Evolutionary conservation across 64 coral and sea anemone species (phyloP).

Genomic region (Stylophora pistillata): DNA sequence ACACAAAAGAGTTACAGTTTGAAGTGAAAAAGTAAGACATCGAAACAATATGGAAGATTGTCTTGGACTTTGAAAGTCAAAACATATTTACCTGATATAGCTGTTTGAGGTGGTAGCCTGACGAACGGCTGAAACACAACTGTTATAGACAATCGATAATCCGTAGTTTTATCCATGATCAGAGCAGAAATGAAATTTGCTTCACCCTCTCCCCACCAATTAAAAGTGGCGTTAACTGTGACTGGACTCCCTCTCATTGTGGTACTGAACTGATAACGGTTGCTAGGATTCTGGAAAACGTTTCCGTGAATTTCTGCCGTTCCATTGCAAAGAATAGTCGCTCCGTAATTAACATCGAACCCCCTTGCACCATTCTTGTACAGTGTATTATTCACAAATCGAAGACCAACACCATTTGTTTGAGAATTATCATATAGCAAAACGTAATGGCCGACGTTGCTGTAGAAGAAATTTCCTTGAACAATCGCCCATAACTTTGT

Average conservation of each 20-base stretch:
- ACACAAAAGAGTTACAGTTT: no score
- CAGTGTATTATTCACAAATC: constrained; percentile 53
- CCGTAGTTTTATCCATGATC: constrained; percentile 21
- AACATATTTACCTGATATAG: constrained; percentile 51
- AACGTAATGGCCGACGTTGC: constrained; percentile 55
- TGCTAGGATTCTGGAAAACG: constrained; percentile 65
- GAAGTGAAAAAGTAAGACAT: no score
- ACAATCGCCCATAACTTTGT: neutral
- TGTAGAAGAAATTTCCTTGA: constrained; percentile 55
- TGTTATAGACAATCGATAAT: constrained; percentile 47
- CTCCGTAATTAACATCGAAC: constrained; percentile 23
- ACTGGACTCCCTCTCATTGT: constrained; percentile 10
- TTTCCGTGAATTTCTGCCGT: constrained; percentile 51
- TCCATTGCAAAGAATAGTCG: constrained; percentile 66
- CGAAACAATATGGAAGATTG: no score
- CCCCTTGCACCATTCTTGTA: constrained; percentile 41
- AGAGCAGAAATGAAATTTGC: neutral
- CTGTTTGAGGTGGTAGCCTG: constrained; percentile 45
- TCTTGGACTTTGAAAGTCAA: neutral
- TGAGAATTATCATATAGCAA: constrained; percentile 46
- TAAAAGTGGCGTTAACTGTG: constrained; percentile 50
- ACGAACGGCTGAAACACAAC: constrained; percentile 58
- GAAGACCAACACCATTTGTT: neutral
- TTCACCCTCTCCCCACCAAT: constrained; percentile 62
- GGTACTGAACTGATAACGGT: constrained; percentile 72